These are phyloP conservation scores for Halcyon senegalensis DNA, from an alignment of 2,113 vertebrate genomes.

Conservation along the genomic window DNA sequence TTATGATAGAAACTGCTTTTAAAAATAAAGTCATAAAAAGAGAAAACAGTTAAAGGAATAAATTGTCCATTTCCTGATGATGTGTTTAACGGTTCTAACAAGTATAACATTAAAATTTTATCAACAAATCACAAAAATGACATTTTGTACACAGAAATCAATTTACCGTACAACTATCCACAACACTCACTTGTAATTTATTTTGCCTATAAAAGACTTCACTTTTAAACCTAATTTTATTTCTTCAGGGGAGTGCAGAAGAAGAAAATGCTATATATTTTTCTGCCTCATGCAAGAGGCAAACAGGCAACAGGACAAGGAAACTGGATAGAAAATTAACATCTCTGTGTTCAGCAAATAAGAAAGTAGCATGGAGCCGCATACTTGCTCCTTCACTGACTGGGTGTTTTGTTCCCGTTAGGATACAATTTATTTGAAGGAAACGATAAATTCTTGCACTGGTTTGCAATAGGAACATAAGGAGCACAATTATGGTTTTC, in stretches of 20 bases:
- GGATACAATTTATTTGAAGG: background rate
- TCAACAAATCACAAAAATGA: constrained; percentile 64
- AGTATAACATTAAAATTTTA: constrained; percentile 74
- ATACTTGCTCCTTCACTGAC: background rate
- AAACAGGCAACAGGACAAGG: background rate
- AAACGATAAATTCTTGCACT: background rate
- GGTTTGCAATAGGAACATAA: background rate
- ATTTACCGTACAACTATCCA: constrained; percentile 69
- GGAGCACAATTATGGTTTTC: background rate
- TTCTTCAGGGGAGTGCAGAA: constrained; percentile 8
- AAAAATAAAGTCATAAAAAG: constrained; percentile 34
- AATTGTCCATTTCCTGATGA: background rate
- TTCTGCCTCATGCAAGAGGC: background rate
- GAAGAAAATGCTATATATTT: background rate
- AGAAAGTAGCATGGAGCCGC: background rate
- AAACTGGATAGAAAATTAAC: background rate
- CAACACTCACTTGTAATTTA: constrained; percentile 63
- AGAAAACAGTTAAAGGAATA: background rate
- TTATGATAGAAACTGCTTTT: background rate
- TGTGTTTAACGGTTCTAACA: constrained; percentile 69
- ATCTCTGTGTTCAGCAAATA: background rate
- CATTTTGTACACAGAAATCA: constrained; percentile 71
- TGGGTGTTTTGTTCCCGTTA: background rate
- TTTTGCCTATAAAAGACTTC: constrained; percentile 67
- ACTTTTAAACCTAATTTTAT: constrained; percentile 65